Percentiles rank a stretch among this genome's conserved stretches.
These are phyloP conservation scores for Hyla sarda DNA, from an alignment of 2,113 vertebrate species.

Conservation along the genomic window DNA sequence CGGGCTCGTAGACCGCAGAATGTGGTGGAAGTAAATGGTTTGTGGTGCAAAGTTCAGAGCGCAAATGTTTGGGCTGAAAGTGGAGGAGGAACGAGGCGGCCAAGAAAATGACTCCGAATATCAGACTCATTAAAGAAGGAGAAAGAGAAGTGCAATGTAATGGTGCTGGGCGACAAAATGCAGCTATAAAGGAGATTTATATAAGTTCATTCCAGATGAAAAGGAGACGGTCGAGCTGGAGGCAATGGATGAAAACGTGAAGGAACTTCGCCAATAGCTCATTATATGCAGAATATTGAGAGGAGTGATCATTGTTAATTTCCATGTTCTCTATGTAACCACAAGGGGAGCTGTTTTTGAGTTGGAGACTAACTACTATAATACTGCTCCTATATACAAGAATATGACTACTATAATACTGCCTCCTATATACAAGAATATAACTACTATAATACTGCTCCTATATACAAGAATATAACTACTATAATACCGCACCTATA, in stretches of 20 bases:
- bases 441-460: neutral
- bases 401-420: slow-evolving; percentile 16
- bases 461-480: slow-evolving; percentile 11
- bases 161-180: neutral
- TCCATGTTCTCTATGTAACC: too few relatives aligned
- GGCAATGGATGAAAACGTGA: neutral
- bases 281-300: neutral
- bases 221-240: neutral
- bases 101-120: slow-evolving; percentile 28
- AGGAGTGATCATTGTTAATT: too few relatives aligned
- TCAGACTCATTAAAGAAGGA: neutral
- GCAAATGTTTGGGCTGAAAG: slow-evolving; percentile 22
- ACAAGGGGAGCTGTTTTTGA: too few relatives aligned
- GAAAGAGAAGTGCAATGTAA: neutral
- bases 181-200: neutral
- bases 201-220: neutral
- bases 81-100: neutral
- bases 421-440: neutral
- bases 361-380: too few relatives aligned
- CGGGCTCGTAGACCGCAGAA: neutral
- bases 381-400: too few relatives aligned
- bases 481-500: neutral
- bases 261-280: neutral
- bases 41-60: slow-evolving; percentile 38
- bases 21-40: slow-evolving; percentile 14